Base-by-base conservation (phyloP, 2,888 invertebrate species). In the Rhagium mordax region DNA sequence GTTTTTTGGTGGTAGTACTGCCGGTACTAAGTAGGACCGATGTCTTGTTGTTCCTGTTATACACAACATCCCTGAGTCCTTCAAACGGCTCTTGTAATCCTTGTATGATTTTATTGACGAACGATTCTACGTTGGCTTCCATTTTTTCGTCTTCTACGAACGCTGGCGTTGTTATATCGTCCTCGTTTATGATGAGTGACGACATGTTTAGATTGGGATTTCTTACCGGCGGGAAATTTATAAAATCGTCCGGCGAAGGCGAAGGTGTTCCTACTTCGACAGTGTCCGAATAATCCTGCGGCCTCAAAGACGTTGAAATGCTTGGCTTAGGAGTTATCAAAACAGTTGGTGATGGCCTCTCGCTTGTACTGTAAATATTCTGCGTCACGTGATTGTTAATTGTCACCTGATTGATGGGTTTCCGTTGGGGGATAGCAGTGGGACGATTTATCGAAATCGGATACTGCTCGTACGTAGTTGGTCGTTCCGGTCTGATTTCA, bases 191-290 rank as follows among this genome's bases (percentile, higher is more conserved):
- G 0, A 91, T 89, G 29, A 74, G 29, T 0, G 90, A 89, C 0
- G 94, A 93, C 80, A 92, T 92, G 75, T 95, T 95, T 0, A 95
- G 88, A 88, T 95, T 93, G 0, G 96, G 96, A 85, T 96, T 95
- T 59, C 96, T 90, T 0, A 95, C 96, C 0, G 96, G 96, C 15
- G 96, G 96, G 88, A 96, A 96, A 81, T 95, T 95, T 41, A 93
- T 92, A 75, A 95, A 93, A 81, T 94, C 93, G 13, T 85, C 84
- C 6, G 85, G 81, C 0, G 94, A 93, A 76, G 92, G 92, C 6
- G 91, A 88, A 79, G 93, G 93, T 49, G 87, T 51, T 6, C 51
- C 84, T 7, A 84, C 79, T 15, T 83, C 82, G 0, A 78, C 70
- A 13, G 81, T 80, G 51, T 84, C 81, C 57, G 78, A 83, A 21